These are phyloP conservation scores for Corvus moneduloides DNA, from an alignment of 2,113 vertebrate genomes.

Conservation along the genomic window DNA sequence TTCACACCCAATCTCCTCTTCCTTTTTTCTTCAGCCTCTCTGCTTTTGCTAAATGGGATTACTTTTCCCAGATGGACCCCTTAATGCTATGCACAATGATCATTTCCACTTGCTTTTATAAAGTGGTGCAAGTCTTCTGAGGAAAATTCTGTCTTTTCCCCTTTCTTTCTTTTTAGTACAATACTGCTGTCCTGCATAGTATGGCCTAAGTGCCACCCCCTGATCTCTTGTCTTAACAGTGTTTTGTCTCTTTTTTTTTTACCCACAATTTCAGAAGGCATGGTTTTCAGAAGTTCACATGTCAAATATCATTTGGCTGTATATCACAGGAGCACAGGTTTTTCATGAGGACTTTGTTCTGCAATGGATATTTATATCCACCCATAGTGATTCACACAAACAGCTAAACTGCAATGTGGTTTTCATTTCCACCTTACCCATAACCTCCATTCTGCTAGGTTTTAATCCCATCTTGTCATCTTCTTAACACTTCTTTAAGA, in stretches of 20 bases:
- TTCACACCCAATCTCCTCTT: conserved; percentile 36
- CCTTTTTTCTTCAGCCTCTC: conserved; percentile 27
- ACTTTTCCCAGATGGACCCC: conserved; percentile 8
- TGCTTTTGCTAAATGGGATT: conserved; percentile 29
- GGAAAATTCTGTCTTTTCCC: background rate
- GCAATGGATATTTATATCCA: background rate
- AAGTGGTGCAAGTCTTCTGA: background rate
- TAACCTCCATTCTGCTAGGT: background rate
- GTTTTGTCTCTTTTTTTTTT: background rate
- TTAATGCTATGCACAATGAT: background rate
- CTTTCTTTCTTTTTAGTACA: background rate
- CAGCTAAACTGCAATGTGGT: background rate
- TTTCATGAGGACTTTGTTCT: background rate
- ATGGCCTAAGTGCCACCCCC: background rate
- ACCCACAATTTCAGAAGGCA: background rate
- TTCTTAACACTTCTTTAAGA: background rate
- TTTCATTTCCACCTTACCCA: background rate
- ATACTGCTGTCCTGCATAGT: background rate
- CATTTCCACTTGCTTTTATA: background rate
- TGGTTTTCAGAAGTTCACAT: background rate
- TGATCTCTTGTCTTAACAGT: background rate
- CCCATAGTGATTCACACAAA: background rate
- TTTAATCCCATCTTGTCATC: background rate
- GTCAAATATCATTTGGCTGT: background rate
- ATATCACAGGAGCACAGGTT: background rate